Evolutionary conservation across 2,113 vertebrate genomes (phyloP), one percentile per base, ranked within the genome.

Genomic region (Pomatorhinus ruficollis): DNA sequence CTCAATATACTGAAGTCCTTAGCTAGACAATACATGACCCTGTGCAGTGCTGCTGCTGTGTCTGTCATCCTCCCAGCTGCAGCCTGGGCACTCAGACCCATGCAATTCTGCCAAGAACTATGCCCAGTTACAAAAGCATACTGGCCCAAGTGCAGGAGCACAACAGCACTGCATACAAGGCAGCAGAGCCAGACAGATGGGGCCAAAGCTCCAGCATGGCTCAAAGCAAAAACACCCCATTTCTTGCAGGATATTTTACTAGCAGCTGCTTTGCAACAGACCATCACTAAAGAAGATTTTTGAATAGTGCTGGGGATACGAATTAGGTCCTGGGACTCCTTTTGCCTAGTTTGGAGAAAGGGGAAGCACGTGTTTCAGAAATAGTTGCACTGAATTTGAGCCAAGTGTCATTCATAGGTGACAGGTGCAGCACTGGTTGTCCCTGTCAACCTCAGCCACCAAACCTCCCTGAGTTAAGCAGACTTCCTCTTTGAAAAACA

Each of bases 381-480:
- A 75, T 6, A 61, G 9, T 3, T 63, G 27, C 56, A 33, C 59
- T 42, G 74, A 28, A 31, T 91, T 83, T 76, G 75, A 79, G 61
- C 15, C 40, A 35, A 23, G 8, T 2, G 10, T 53, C 8, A 12
- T 54, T 82, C 30, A 30, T 5, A 71, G 49, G 22, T 52, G 17
- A 12, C 42, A 71, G 30, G 33, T 39, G 21, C 22, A 63, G 15
- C 33, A 31, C 28, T 2, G 3, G 2, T 23, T 90, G 17, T 30
- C 25, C 13, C 7, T 21, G 8, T 44, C 40, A 79, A 15, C 21
- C 33, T 77, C 54, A 77, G n/a, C 3, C 56, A 78, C 20, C 3
- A 4, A 71, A 63, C 11, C 5, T 47, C 17, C 35, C 33, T 0
- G 0, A 4, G 23, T 33, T 47, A 75, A 31, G 33, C 1, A 6